Evolutionary conservation across 2,113 vertebrate genomes (phyloP), one percentile per base, ranked within the genome.

Genomic region (Myrmophylax atrothorax): DNA sequence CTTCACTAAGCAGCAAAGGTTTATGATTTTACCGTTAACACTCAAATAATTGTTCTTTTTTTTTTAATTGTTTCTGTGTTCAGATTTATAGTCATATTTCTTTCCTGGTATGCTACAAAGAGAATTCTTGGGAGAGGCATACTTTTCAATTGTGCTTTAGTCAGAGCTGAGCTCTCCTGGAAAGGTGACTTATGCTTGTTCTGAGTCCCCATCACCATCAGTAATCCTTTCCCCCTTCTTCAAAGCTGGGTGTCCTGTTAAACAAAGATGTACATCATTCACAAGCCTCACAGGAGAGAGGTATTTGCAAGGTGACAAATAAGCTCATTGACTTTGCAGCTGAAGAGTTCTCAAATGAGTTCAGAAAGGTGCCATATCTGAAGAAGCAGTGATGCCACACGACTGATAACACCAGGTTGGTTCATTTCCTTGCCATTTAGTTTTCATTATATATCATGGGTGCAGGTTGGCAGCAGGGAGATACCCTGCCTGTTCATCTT

Each of bases 141-240:
- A 42, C 78, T 82, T 93, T 90, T 87, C 28, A 81, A 33, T 24
- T 53, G 37, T 81, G 56, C 56, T 95, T 89, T 92, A 90, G 87
- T 90, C 76, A 92, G 87, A 76, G 52, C 44, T 88, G 83, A 96
- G 69, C 31, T 90, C 72, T 90, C 56, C 83, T 84, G 49, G 66
- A 93, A 84, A 92, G 73, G 79, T 93, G 93, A 94, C 82, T 87
- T 94, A 88, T 78, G 83, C 29, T 69, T 84, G n/a, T 33, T 84
- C 83, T 53, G 69, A 92, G 94, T 94, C 94, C 67, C 83, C 56
- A 93, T 78, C 64, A 59, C 72, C 37, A 89, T 78, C 85, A 53
- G 72, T 80, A 81, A 92, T 84, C 52, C 78, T 92, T 33, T 78
- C 56, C 72, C 84, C 19, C 3, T 86, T 79, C 84, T 88, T 95